A percentile compares a stretch with the other conserved stretches of the same genome.
phyloP scores from a whole-genome alignment of 2,113 vertebrate genomes.

The Muntiacus muntjak region DNA sequence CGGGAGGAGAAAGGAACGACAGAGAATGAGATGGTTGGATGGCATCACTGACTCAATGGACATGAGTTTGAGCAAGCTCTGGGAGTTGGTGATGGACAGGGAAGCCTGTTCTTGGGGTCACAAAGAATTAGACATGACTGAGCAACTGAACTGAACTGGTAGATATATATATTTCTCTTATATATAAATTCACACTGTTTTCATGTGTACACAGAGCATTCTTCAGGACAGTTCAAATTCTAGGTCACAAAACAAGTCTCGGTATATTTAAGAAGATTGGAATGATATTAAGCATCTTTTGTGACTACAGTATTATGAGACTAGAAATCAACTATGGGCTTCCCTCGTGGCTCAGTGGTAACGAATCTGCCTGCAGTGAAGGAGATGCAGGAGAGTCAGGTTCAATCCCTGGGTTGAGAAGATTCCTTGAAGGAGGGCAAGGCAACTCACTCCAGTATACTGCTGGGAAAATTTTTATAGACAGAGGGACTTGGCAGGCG shows the following conservation, averaged over 20 bases:
- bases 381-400: background rate
- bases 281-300: background rate
- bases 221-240: background rate
- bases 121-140: background rate
- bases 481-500: background rate
- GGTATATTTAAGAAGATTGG: background rate
- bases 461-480: background rate
- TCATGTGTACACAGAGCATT: background rate
- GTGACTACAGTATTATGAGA: background rate
- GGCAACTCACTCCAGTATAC: background rate
- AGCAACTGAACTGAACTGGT: background rate
- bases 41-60: background rate
- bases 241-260: background rate
- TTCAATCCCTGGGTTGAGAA: background rate
- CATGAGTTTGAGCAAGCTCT: background rate
- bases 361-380: background rate
- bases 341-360: background rate
- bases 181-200: background rate
- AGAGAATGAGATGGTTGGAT: background rate
- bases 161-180: no score
- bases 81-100: background rate
- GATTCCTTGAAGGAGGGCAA: background rate
- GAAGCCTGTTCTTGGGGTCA: background rate
- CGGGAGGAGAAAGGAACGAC: fast-evolving
- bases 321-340: background rate